Evolutionary conservation across 2,888 invertebrate genomes (phyloP), one percentile per base, ranked within the genome.

Genomic region (Lysandra bellargus): DNA sequence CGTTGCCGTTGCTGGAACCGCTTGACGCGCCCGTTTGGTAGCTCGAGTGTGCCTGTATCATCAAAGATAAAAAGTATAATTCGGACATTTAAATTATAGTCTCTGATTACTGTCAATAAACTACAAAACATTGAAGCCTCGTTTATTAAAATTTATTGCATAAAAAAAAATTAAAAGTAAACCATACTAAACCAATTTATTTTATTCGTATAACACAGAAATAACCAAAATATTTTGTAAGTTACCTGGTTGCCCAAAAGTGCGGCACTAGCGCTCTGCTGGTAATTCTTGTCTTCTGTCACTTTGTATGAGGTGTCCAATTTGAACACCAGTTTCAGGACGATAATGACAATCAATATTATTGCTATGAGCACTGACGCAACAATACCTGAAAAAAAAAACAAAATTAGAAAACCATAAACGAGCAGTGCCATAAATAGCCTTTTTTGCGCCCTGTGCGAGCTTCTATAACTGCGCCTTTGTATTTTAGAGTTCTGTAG

Each of bases 221-320:
- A 23, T 23, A 23, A 23, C 0, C 23, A 23, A 23, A 23, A 23
- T 23, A 0, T 23, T 23, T 23, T 23, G 0, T 23, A 23, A 23
- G 23, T 79, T 82, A 93, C 95, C 95, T 91, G 95, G 82, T 96
- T 96, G 57, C 96, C 96, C 80, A 98, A 92, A 60, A 97, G 92
- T 4, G 97, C 97, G 0, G 97, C 97, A 86, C 97, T 97, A 72
- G 97, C 97, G 78, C 97, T 97, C 87, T 97, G 97, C 85, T 96
- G 96, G 89, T 96, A 97, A 80, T 95, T 96, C 87, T 97, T 96
- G 87, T 97, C 97, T 85, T 98, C 98, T 86, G 99, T 98, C 81
- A 98, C 97, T 91, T 99, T 99, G 90, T 98, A 99, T 79, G 97
- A 97, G n/a, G 97, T 97, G 88, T 98, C 98, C 78, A 98, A 96